Evolutionary conservation across 2,113 vertebrate genomes (phyloP).

Genomic region (Cyanoramphus novaezelandiae): DNA sequence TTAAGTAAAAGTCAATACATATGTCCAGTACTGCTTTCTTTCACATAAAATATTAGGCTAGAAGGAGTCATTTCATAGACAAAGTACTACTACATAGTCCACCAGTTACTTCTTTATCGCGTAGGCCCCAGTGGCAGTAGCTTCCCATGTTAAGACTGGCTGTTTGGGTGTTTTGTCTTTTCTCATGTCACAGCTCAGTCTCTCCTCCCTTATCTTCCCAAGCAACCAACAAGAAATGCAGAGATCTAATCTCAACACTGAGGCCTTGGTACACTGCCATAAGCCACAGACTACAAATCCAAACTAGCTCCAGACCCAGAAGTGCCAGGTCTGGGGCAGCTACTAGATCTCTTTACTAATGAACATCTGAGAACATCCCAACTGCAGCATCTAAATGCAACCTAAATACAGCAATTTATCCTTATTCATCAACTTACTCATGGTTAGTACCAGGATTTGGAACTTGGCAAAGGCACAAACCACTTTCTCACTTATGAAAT

Average conservation of each 20-base stretch:
- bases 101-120: background rate
- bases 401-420: background rate
- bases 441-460: background rate
- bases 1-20: background rate
- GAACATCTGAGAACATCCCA: background rate
- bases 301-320: background rate
- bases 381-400: background rate
- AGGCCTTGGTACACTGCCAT: background rate
- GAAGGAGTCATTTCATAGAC: background rate
- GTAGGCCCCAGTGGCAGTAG: background rate
- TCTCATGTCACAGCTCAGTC: background rate
- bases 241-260: background rate
- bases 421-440: background rate
- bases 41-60: background rate
- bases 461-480: background rate
- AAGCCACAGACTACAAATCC: background rate
- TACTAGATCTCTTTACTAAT: background rate
- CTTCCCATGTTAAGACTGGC: fast-evolving
- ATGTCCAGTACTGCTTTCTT: background rate
- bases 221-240: background rate
- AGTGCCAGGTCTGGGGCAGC: background rate
- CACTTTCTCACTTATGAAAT: background rate
- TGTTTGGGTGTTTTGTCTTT: background rate
- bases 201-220: background rate
- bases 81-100: background rate